These are phyloP conservation scores for Mythimna ferrago DNA, from an alignment of 2,888 invertebrate species.

Conservation along the genomic window DNA sequence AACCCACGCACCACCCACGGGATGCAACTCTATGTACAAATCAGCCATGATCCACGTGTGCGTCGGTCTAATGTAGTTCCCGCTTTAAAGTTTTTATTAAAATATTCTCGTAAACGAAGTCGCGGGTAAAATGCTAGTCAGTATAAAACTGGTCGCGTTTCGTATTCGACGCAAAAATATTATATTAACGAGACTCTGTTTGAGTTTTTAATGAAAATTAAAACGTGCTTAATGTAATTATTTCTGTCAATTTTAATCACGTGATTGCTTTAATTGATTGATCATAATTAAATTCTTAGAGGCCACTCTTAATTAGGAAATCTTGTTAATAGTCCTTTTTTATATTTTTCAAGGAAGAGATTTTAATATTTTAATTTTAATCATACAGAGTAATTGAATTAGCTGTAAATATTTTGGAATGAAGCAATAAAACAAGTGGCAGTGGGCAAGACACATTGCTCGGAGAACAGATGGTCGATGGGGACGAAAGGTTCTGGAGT, in stretches of 20 bases:
- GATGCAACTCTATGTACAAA: too few relatives aligned
- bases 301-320: conserved; percentile 13
- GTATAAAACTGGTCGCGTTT: not conserved
- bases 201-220: conserved; percentile 28
- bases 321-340: not conserved
- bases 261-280: conserved; percentile 18
- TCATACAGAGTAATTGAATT: not conserved
- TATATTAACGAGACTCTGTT: conserved; percentile 19
- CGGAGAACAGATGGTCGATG: too few relatives aligned
- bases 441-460: too few relatives aligned
- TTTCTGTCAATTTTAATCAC: conserved; percentile 51
- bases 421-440: too few relatives aligned
- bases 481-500: too few relatives aligned
- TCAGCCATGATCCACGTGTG: too few relatives aligned
- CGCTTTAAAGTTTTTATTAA: too few relatives aligned
- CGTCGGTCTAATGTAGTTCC: too few relatives aligned
- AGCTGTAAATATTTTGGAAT: not conserved
- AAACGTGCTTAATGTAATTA: conserved; percentile 40
- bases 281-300: conserved; percentile 8
- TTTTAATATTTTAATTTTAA: not conserved
- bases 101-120: too few relatives aligned
- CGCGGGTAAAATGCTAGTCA: too few relatives aligned
- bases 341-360: not conserved
- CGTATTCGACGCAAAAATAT: conserved; percentile 19
- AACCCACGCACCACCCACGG: too few relatives aligned